Base-by-base conservation (phyloP, 2,113 vertebrate genomes). In the Rattus norvegicus region DNA sequence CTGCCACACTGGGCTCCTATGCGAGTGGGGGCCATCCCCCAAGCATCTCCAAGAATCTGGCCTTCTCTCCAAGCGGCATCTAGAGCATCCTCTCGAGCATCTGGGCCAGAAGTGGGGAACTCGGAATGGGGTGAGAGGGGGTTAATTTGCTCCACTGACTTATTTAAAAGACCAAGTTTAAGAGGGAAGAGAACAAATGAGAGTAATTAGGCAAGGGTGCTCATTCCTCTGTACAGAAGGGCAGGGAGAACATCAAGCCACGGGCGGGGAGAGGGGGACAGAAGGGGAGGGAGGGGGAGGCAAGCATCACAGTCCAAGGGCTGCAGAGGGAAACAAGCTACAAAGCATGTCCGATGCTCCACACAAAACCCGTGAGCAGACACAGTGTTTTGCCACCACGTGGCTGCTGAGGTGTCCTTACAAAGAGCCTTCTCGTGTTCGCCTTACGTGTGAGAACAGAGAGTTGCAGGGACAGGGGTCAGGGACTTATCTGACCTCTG, bases 101-200 rank as follows among this genome's bases (percentile, higher is more conserved):
- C 10, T 30, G 28, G 11, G 28, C 17, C 54, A 8, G 63, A 85
- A 61, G 47, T 2, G 1, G 39, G 49, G 47, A 26, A 22, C 16
- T 36, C 28, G 63, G 73, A 80, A 16, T 6, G 1, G 20, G 17
- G 7, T 26, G 14, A 39, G 54, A 61, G n/a, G 90, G 49, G 75
- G 26, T 20, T 39, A 24, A 39, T 81, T 69, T 86, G 43, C 43
- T 80, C 54, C 83, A 54, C 56, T 24, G 67, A 69, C 65, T 54
- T 72, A 65, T 47, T 49, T 61, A 65, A 72, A 95, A 85, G 88
- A 89, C 28, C 75, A 36, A 92, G 36, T 61, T 43, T 80, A 85
- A 94, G 56, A 84, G 85, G 83, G 11, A 49, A 77, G 88, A 84
- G 72, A 89, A 86, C 30, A 63, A 28, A 24, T n/a, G 49, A 20